Percentiles rank a stretch among this genome's conserved stretches.
phyloP scores from a whole-genome alignment of 2,888 invertebrate species.

The Gastrophysa polygoni region DNA sequence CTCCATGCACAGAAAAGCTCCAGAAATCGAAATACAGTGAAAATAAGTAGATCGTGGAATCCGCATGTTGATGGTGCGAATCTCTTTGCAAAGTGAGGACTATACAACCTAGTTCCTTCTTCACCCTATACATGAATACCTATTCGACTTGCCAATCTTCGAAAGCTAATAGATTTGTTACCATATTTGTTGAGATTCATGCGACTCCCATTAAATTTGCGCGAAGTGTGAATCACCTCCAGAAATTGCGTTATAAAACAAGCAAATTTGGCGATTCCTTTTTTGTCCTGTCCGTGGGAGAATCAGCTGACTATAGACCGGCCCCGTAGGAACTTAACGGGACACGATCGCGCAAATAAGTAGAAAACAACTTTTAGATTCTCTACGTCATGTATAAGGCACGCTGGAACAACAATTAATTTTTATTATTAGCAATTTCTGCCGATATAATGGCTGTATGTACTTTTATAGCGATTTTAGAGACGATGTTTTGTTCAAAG shows the following conservation, averaged over 20 bases:
- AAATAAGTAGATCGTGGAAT: too few species aligned
- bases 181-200: neutral
- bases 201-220: conserved; percentile 17
- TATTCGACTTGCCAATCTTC: too few species aligned
- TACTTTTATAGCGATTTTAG: conserved; percentile 15
- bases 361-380: conserved; percentile 34
- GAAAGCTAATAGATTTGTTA: neutral
- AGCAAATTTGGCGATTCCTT: conserved; percentile 30
- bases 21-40: too few species aligned
- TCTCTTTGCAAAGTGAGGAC: too few species aligned
- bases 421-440: conserved; percentile 23
- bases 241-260: conserved; percentile 10
- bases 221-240: conserved; percentile 14
- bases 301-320: conserved; percentile 28
- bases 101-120: too few species aligned
- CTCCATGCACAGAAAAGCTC: too few species aligned
- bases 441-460: conserved; percentile 5
- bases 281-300: conserved; percentile 29
- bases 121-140: too few species aligned
- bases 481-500: neutral
- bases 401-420: conserved; percentile 16
- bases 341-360: conserved; percentile 32
- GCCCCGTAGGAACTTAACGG: conserved; percentile 32
- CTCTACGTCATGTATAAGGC: conserved; percentile 25
- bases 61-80: too few species aligned